Conservation (phyloP, 2,888 invertebrate species). For the Eugnorisma glareosa region DNA sequence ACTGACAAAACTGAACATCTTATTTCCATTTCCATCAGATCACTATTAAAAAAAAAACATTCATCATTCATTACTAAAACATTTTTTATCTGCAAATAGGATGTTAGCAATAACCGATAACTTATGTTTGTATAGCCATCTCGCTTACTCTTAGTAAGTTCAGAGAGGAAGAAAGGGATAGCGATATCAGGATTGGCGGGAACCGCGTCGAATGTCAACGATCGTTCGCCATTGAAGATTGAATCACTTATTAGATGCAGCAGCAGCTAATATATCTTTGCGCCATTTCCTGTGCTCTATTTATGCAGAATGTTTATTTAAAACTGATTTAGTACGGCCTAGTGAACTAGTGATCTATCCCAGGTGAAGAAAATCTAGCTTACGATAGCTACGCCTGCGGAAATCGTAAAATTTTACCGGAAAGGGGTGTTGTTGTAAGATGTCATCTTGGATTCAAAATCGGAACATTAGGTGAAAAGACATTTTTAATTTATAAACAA, state of each 20-base stretch:
- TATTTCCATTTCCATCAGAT: not conserved
- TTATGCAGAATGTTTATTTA: conserved; percentile 39
- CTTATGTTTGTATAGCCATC: conserved; percentile 56
- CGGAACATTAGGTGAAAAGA: not conserved
- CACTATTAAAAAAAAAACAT: conserved; percentile 21
- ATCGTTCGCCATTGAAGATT: conserved; percentile 48
- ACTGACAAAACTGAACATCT: conserved; percentile 8
- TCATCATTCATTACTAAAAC: conserved; percentile 20
- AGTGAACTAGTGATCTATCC: conserved; percentile 47
- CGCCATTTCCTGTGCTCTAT: conserved; percentile 55
- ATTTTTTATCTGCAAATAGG: conserved; percentile 64
- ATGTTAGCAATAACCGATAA: conserved; percentile 62
- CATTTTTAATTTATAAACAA: not conserved
- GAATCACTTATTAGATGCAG: conserved; percentile 47
- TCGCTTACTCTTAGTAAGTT: conserved; percentile 31
- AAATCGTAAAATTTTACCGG: conserved; percentile 10
- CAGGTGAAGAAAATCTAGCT: not conserved
- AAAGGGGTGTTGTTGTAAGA: not conserved
- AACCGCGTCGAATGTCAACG: conserved; percentile 58
- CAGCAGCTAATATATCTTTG: conserved; percentile 52
- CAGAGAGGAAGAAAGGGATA: conserved; percentile 40
- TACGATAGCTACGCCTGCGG: not conserved
- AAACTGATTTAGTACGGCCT: conserved; percentile 32
- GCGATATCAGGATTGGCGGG: conserved; percentile 51
- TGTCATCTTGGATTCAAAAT: conserved; percentile 15